Percentiles rank a stretch among this genome's conserved stretches.
Evolutionary conservation across 2,888 invertebrate species (phyloP).

Genomic region (Polydrusus cervinus): DNA sequence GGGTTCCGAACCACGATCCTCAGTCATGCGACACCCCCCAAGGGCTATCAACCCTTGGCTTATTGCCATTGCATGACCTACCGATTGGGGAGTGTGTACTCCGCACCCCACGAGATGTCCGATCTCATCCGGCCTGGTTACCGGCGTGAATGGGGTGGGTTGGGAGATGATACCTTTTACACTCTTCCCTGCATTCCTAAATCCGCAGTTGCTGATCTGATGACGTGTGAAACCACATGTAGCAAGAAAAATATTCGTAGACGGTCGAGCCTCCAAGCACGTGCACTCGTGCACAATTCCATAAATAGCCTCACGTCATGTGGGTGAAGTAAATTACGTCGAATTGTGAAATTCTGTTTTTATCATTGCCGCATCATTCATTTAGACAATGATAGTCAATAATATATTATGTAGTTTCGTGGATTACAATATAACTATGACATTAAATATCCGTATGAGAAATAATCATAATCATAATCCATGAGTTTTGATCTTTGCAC

Average conservation of each 20-base stretch:
- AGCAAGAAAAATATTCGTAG: not conserved
- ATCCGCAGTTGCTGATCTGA: conserved; percentile 16
- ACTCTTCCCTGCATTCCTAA: no score
- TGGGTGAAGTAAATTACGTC: conserved; percentile 36
- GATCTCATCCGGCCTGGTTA: no score
- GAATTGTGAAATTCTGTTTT: conserved; percentile 35
- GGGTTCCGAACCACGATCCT: no score
- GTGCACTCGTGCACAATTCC: conserved; percentile 28
- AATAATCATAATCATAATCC: not conserved
- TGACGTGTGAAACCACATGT: conserved; percentile 53
- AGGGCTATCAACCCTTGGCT: no score
- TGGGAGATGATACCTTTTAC: no score
- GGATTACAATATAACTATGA: no score
- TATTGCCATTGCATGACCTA: no score
- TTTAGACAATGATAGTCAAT: not conserved
- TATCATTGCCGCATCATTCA: not conserved
- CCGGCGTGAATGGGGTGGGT: no score
- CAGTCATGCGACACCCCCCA: no score
- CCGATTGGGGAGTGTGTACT: no score
- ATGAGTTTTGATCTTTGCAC: conserved; percentile 18
- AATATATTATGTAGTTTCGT: not conserved
- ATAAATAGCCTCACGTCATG: conserved; percentile 33
- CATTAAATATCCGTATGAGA: not conserved
- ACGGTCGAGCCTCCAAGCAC: conserved; percentile 48
- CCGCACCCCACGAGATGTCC: no score